Conservation (phyloP, 2,888 invertebrate genomes). For the Apodemia duryi region DNA sequence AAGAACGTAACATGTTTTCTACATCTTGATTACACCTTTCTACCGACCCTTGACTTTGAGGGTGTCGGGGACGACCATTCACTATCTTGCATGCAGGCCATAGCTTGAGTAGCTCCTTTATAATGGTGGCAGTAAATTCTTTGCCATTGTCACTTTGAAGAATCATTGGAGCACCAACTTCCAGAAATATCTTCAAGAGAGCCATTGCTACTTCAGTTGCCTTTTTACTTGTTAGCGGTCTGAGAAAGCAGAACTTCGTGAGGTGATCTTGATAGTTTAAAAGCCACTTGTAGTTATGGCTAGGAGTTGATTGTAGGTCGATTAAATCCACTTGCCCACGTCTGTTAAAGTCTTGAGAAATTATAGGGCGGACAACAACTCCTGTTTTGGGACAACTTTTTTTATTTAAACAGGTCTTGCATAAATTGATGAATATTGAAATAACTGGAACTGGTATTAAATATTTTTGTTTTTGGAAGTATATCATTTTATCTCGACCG, state of each 20-base stretch:
- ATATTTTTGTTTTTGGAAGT: constrained; percentile 22
- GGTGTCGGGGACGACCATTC: constrained; percentile 21
- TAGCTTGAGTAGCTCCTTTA: constrained; percentile 27
- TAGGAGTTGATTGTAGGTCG: constrained; percentile 24
- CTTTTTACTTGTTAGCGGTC: constrained; percentile 25
- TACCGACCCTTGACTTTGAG: constrained; percentile 15
- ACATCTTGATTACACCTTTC: constrained; percentile 33
- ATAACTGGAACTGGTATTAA: constrained; percentile 24
- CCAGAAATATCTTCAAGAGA: constrained; percentile 28
- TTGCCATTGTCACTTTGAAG: constrained; percentile 25
- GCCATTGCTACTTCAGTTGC: constrained; percentile 26
- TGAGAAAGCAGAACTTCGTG: constrained; percentile 27
- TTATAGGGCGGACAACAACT: constrained; percentile 23
- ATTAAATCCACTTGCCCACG: constrained; percentile 25
- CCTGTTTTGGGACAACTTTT: constrained; percentile 28
- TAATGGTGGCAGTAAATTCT: constrained; percentile 25
- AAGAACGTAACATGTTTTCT: constrained; percentile 36
- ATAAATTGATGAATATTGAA: constrained; percentile 23
- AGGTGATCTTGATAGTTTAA: constrained; percentile 27
- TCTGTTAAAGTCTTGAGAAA: constrained; percentile 26
- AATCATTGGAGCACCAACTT: constrained; percentile 25
- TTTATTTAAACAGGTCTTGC: constrained; percentile 24
- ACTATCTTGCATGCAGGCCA: constrained; percentile 31
- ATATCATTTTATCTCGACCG: constrained; percentile 24
- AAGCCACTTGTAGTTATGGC: constrained; percentile 27